Base-by-base conservation (phyloP, 1,140 invertebrate species). In the Drosophila athabasca region DNA sequence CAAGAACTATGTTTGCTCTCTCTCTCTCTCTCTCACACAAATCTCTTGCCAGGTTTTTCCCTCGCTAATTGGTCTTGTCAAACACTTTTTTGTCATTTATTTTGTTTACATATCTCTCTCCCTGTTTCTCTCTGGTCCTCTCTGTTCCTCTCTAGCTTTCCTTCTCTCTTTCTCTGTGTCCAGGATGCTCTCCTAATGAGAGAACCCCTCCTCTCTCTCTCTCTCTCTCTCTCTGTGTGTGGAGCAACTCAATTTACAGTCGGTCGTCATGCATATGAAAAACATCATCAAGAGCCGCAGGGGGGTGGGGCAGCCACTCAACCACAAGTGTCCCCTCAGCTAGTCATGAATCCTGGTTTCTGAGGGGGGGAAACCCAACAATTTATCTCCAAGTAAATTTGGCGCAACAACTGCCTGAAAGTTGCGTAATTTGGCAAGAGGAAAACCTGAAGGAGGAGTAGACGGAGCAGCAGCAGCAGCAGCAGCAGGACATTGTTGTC, bases 301-400 rank as follows among this genome's bases (percentile, higher is more conserved):
- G 48, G 43, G 29, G n/a, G 29, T 35, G 9, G 1, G 17, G 9
- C 29, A 53, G 6, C 51, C 61, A 69, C 66, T 68, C 64, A 68
- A 69, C 66, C 66, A 69, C 52, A 69, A 69, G 67, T 69, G 65
- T 50, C 71, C 54, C 61, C 52, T 59, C 53, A 66, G 61, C 46
- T 67, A 69, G 69, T 64, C 52, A 49, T 69, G 35, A 39, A 39
- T 39, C 13, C 11, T 39, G 35, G 35, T 5, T 39, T 39, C 2
- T 31, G 31, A 3, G 31, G 50, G 43, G 46, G 31, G 49, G 72
- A 70, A 78, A 49, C 69, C 69, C 60, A 75, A 75, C 70, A 79
- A 75, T 79, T 79, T 64, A 79, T 79, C 70, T 74, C 44, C 60
- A 52, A 59, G 54, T 59, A 76, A 76, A 76, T 76, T 75, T 76